These are phyloP conservation scores for Euplagia quadripunctaria DNA, from an alignment of 2,888 invertebrate genomes.

Conservation along the genomic window DNA sequence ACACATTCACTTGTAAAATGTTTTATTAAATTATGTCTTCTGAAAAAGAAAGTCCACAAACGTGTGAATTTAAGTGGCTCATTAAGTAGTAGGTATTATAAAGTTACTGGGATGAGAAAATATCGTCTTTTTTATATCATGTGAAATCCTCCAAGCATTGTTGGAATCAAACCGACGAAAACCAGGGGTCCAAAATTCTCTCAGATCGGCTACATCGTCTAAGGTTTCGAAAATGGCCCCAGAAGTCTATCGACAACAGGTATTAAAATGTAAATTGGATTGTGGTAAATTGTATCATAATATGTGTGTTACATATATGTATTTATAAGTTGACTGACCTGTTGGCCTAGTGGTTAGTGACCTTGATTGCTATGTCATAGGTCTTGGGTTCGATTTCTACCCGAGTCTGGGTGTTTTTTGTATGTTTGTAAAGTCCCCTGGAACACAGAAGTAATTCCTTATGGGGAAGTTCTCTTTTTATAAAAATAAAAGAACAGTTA, in stretches of 20 bases:
- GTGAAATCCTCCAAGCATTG: background rate
- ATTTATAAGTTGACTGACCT: background rate
- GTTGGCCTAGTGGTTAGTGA: no score
- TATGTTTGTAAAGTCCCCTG: no score
- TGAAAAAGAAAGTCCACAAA: constrained; percentile 19
- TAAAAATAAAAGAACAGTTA: no score
- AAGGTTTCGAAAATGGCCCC: no score
- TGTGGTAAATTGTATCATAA: background rate
- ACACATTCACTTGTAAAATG: constrained; percentile 51
- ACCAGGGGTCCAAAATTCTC: no score
- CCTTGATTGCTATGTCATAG: no score
- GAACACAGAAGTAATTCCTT: no score
- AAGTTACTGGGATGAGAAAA: constrained; percentile 23
- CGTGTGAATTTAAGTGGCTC: constrained; percentile 43
- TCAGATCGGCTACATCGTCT: no score
- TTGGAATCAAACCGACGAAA: background rate
- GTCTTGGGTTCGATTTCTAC: no score
- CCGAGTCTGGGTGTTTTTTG: no score
- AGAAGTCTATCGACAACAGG: no score
- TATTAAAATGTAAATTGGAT: background rate
- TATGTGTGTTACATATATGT: background rate
- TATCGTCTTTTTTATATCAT: background rate
- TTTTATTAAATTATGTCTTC: constrained; percentile 16
- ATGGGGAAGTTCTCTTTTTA: no score
- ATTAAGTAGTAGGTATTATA: constrained; percentile 39